Conservation (phyloP, 1,140 invertebrate species). For the Onthophagus taurus region DNA sequence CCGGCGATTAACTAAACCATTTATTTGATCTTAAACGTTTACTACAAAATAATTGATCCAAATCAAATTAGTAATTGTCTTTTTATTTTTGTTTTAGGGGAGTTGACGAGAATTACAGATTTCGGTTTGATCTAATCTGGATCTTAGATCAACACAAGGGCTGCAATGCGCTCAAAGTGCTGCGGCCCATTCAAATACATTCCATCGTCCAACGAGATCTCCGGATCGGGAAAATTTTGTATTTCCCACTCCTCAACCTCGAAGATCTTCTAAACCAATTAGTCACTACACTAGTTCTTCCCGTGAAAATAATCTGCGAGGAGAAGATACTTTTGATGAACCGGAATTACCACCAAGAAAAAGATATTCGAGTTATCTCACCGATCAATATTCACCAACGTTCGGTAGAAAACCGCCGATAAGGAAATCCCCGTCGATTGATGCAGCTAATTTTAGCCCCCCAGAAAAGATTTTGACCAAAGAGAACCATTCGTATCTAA, state of each 20-base stretch:
- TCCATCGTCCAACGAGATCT: constrained; percentile 19
- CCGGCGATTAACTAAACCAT: no score
- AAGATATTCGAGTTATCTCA: constrained; percentile 18
- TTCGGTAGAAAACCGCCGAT: constrained; percentile 6
- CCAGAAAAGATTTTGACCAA: constrained; percentile 2
- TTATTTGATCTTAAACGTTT: no score
- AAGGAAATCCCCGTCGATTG: constrained; percentile 6
- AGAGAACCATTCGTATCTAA: constrained; percentile 8
- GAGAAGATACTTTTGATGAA: constrained; percentile 5
- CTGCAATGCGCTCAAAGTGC: constrained; percentile 28
- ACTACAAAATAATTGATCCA: no score
- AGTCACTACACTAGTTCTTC: background rate
- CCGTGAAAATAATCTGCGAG: background rate
- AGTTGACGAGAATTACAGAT: background rate
- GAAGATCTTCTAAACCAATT: background rate
- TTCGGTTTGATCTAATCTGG: constrained; percentile 19
- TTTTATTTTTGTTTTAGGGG: constrained; percentile 3
- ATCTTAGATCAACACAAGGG: constrained; percentile 16
- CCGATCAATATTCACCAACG: constrained; percentile 29
- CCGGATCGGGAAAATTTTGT: background rate
- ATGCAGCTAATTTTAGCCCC: background rate
- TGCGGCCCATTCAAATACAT: constrained; percentile 26
- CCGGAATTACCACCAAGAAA: constrained; percentile 1
- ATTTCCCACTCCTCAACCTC: background rate
- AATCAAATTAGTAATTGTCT: no score